Evolutionary conservation across 2,113 vertebrate genomes (phyloP), one percentile per base, ranked within the genome.

Genomic region (Pseudorectes ferrugineus): DNA sequence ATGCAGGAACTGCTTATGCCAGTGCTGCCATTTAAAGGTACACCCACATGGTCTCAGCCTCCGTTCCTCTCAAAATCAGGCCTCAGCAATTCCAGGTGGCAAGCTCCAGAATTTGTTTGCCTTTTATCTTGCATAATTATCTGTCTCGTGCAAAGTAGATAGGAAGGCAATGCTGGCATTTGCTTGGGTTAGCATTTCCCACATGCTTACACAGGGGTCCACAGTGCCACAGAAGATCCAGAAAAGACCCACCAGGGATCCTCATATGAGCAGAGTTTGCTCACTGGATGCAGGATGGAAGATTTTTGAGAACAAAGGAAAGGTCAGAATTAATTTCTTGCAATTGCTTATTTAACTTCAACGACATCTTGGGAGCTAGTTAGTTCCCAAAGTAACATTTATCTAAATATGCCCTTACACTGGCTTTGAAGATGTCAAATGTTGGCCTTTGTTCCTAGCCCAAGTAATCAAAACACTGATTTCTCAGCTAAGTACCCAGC

Each of bases 301-400:
- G 33, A 81, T 81, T 80, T 65, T 80, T 52, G 68, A 65, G 83
- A 93, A 87, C 57, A 92, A 93, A 92, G 76, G 36, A 92, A 96
- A 95, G 86, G 91, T 84, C 77, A 89, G 70, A 95, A 93, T 85
- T 75, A 71, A 91, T 96, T 91, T 95, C 17, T 87, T 89, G 75
- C 23, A 72, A 75, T 66, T 87, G 31, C 57, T 57, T 73, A 63
- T 84, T 90, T 95, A 92, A 92, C 11, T 87, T 89, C 57, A 84
- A 4, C 5, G 28, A 52, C 57, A 81, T 68, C 52, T 77, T 52
- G 57, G 86, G 73, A 92, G 7, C 49, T 81, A 70, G 31, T 57
- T 83, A 80, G 51, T 74, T 96, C 52, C 49, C 80, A 67, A 72
- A 52, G 66, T 75, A 91, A 72, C 18, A 26, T 71, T 77, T 84